Base-by-base conservation (phyloP, 2,797 vertebrate species). In the Sebastes paucispinis region DNA sequence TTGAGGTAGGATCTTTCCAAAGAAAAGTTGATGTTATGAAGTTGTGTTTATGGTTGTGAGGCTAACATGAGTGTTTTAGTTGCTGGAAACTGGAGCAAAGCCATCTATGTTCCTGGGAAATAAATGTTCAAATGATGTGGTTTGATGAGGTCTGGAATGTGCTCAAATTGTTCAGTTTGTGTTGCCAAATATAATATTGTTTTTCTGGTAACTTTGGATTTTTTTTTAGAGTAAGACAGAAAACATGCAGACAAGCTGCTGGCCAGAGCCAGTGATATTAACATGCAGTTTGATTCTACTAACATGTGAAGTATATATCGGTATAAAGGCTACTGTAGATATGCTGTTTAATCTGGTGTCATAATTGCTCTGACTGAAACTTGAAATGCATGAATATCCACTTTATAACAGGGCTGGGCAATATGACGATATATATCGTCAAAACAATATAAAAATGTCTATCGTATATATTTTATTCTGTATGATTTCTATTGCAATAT, bases 1-100 rank as follows among this genome's bases (percentile, higher is more conserved):
- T 83, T 77, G 91, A 95, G 95, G 95, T 96, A 92, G 78, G 90
- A 79, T 5, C 13, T 58, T 50, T 50, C 4, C 18, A 75, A 27
- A 32, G 79, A 39, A 72, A 54, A 43, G 66, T 43, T 55, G 52
- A 27, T 13, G 71, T 81, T 87, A 14, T 32, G 31, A 58, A 31
- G 24, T 65, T 59, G n/a, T 69, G 80, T 85, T 22, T 50, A 2
- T 43, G 69, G 75, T 59, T 72, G 64, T 39, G 10, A 59, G 5
- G 50, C 8, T 25, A 16, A 52, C 60, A 7, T 60, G 25, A 60
- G n/a, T 59, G 54, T 75, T 77, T 63, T 34, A 55, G 39, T 62
- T 36, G 29, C 68, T 84, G 65, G 71, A 77, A 82, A 81, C 69
- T 54, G 69, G 47, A 69, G 32, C 22, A 43, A 3, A 71, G 67